Evolutionary conservation across 2,888 invertebrate genomes (phyloP), one percentile per base, ranked within the genome.

Genomic region (Agrochola circellaris): DNA sequence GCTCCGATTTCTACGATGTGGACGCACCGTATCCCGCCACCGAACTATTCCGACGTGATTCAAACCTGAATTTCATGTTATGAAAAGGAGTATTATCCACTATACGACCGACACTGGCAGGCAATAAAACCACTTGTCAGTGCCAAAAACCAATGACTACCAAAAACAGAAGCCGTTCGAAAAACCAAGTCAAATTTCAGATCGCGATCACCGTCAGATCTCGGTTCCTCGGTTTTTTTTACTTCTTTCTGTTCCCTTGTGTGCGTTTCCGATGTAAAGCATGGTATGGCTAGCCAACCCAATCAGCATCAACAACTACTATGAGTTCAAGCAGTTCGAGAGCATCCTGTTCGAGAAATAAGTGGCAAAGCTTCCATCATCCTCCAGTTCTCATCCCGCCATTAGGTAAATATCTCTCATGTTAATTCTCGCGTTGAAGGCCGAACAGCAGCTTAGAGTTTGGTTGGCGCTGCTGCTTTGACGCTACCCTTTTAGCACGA

Each of bases 261-360:
- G 76, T 71, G 61, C 65, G 62, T 74, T 73, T 42, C 62, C 66
- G 34, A 30, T 56, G 79, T 75, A 73, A 82, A 85, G 66, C 69
- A 84, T 86, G 83, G 51, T 75, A 34, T 95, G 95, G 94, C 89
- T 94, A 23, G 77, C 87, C 15, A 90, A 91, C 73, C 92, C 93
- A 0, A 88, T 92, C 45, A 92, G 90, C 71, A 88, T 95, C 71
- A 95, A 95, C 86, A 93, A 88, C 84, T 95, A 93, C 88, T 94
- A 93, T 90, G 94, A 95, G 81, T 95, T 93, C 84, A 93, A 90
- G 77, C 90, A 91, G 73, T 93, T 93, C 67, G 89, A 94, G 84
- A 79, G 77, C 60, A 79, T 76, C 34, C 72, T 90, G 70, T 82
- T 87, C 67, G 91, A 92, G 75, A 92, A 92, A 87, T 92, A 90